These are phyloP conservation scores for Sisyra nigra DNA, from an alignment of 2,888 invertebrate species.

Conservation along the genomic window DNA sequence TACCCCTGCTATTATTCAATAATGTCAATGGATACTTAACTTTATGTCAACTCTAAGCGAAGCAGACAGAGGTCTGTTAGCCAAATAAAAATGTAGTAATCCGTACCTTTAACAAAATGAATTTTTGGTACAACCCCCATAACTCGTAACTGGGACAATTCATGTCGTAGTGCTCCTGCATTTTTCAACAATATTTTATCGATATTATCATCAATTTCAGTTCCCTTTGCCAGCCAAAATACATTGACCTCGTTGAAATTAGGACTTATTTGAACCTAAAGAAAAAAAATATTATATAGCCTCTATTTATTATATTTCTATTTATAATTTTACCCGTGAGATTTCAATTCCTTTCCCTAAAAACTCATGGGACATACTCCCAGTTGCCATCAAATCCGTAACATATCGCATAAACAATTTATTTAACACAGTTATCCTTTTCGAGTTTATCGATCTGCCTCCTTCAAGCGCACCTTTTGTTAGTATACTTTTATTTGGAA, in stretches of 20 bases:
- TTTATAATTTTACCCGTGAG: slow-evolving; percentile 45
- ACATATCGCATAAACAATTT: slow-evolving; percentile 69
- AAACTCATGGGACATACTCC: slow-evolving; percentile 41
- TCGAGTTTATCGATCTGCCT: slow-evolving; percentile 34
- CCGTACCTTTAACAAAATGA: slow-evolving; percentile 48
- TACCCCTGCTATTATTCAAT: too few relatives aligned
- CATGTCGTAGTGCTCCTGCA: slow-evolving; percentile 47
- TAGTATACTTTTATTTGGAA: slow-evolving; percentile 17
- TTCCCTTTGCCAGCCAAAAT: slow-evolving; percentile 49
- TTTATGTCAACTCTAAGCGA: background rate
- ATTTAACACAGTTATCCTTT: slow-evolving; percentile 51
- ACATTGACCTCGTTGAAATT: slow-evolving; percentile 45
- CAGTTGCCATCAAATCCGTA: slow-evolving; percentile 61
- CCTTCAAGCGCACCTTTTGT: slow-evolving; percentile 29
- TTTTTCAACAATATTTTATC: slow-evolving; percentile 35
- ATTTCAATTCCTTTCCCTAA: slow-evolving; percentile 54
- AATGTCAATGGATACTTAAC: background rate
- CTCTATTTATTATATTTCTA: slow-evolving; percentile 2
- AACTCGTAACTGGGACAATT: slow-evolving; percentile 51
- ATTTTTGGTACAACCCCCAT: slow-evolving; percentile 64
- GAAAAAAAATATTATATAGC: slow-evolving; percentile 7
- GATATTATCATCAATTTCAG: slow-evolving; percentile 31
- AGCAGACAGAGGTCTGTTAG: background rate
- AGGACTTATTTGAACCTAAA: slow-evolving; percentile 2
- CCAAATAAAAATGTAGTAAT: too few relatives aligned